Base-by-base conservation (phyloP, 2,888 invertebrate genomes). In the Nycteola revayana region DNA sequence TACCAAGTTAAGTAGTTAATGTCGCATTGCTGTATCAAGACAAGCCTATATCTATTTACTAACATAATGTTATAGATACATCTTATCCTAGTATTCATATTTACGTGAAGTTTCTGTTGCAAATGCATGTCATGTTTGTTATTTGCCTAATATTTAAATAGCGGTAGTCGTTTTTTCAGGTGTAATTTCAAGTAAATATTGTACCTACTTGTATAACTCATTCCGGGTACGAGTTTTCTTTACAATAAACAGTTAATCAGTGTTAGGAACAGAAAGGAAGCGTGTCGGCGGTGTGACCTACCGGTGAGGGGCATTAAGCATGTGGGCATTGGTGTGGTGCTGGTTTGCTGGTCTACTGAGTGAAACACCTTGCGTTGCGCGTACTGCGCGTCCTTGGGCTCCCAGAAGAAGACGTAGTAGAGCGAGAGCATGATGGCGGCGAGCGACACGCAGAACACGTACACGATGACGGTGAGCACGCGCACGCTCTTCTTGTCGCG, bases 361-460 rank as follows among this genome's bases (percentile, higher is more conserved):
- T 83, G 81, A 70, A 82, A 73, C 81, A 86, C 87, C 87, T 86
- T 86, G 75, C 83, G 82, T 69, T 85, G 84, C 71, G 82, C 82
- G 64, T 86, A 82, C 35, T 82, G 86, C 72, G 87, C 82, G 65
- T 86, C 89, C 80, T 86, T 92, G 9, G 97, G 96, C 80, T 96
- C 94, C 97, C 98, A 98, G 75, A 98, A 92, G 86, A 97, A 95
- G 62, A 96, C 94, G 89, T 98, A 98, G 90, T 98, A 98, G 31
- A 97, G 91, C 7, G 97, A 97, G 50, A 98, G 91, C 90, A 97
- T 95, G 65, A 97, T 96, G 31, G 97, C 98, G 9, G 97, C 97
- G 67, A 97, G 90, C 25, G 97, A 98, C 59, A 98, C 98, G 75
- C 96, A 95, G 79, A 98, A 94, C 54, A 98, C 94, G 87, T 98